These are phyloP conservation scores for Mythimna vitellina DNA, from an alignment of 2,888 invertebrate genomes.

Conservation along the genomic window DNA sequence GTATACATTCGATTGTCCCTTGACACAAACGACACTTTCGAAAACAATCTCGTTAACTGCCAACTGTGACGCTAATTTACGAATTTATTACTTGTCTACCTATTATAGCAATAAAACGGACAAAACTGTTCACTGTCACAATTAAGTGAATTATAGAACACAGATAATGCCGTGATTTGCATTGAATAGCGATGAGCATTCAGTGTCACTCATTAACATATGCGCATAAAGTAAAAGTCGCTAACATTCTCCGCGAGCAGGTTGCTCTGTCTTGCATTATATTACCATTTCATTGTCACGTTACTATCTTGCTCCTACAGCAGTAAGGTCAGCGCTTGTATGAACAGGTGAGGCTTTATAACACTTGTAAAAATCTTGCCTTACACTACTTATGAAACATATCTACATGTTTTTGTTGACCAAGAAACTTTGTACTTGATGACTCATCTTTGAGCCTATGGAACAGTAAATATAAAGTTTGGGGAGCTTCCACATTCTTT, in stretches of 20 bases:
- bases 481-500: slow-evolving; percentile 31
- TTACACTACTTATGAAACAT: slow-evolving; percentile 42
- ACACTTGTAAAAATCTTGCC: slow-evolving; percentile 69
- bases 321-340: slow-evolving; percentile 54
- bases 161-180: slow-evolving; percentile 60
- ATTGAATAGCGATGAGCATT: slow-evolving; percentile 59
- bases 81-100: slow-evolving; percentile 28
- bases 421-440: slow-evolving; percentile 56
- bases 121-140: slow-evolving; percentile 33
- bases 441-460: slow-evolving; percentile 53
- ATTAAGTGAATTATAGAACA: slow-evolving; percentile 50
- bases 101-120: slow-evolving; percentile 4
- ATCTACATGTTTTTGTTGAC: slow-evolving; percentile 58
- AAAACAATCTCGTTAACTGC: slow-evolving; percentile 28
- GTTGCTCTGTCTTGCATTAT: slow-evolving; percentile 13
- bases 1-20: slow-evolving; percentile 21
- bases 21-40: slow-evolving; percentile 18
- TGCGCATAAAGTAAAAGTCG: slow-evolving; percentile 60
- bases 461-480: slow-evolving; percentile 35
- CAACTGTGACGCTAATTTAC: slow-evolving; percentile 22
- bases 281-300: slow-evolving; percentile 28
- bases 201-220: slow-evolving; percentile 46
- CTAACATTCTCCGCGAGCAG: slow-evolving; percentile 29
- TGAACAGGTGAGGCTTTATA: slow-evolving; percentile 62
- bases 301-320: slow-evolving; percentile 46